Evolutionary conservation across 2,113 vertebrate genomes (phyloP).

Genomic region (Bombycilla garrulus): DNA sequence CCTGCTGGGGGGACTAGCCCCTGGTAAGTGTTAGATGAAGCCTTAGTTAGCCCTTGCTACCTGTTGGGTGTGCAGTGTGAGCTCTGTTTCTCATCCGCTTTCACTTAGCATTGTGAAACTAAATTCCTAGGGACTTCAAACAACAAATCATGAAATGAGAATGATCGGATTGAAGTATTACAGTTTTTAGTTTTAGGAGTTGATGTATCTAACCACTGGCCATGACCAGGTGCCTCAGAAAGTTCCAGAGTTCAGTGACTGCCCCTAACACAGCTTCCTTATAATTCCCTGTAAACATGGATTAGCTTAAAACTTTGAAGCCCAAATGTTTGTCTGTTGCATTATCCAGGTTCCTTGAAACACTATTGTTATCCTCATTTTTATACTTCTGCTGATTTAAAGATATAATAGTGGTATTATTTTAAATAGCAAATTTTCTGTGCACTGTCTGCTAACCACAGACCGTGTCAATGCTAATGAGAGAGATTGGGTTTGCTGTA

Average conservation of each 20-base stretch:
- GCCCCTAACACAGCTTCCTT: neutral
- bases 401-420: neutral
- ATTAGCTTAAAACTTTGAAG: neutral
- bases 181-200: neutral
- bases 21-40: neutral
- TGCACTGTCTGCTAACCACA: neutral
- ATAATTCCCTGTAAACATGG: neutral
- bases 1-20: neutral
- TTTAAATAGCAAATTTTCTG: neutral
- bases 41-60: neutral
- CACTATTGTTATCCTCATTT: neutral
- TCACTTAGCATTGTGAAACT: neutral
- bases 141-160: neutral
- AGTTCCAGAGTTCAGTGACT: constrained; percentile 2
- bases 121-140: neutral
- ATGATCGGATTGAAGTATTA: neutral
- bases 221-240: neutral
- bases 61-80: neutral
- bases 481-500: constrained; percentile 17
- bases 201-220: neutral
- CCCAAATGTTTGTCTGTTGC: neutral
- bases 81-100: neutral
- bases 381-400: neutral
- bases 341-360: neutral
- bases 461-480: neutral